Base-by-base conservation (phyloP, 2,888 invertebrate genomes). In the Epistrophella euchroma region DNA sequence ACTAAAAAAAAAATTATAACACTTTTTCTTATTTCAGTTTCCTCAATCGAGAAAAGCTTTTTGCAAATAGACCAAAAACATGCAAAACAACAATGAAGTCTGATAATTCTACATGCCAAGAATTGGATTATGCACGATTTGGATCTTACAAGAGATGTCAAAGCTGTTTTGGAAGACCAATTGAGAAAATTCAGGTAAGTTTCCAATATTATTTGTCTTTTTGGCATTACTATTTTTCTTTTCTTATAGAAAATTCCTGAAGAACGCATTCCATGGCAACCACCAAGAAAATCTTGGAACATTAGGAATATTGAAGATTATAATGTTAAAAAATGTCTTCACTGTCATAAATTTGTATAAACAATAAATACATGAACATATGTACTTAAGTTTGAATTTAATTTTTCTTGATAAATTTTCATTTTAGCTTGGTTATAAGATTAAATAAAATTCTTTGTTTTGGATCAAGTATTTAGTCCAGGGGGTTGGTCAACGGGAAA, bases 241-340 rank as follows among this genome's bases (percentile, higher is more conserved):
- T 9, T 17, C 4, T 47, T 9, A 19, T 19, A 91, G 91, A 86
- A 88, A 72, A 91, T 92, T 85, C 92, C 92, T 1, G 92, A 92
- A 71, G 90, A 90, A 66, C 91, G 92, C 10, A 89, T 91, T 66
- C 93, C 93, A 71, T 93, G 92, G 92, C 90, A 91, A 85, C 90
- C 91, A 13, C 85, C 89, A 40, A 89, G 89, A 15, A 91, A 90
- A 66, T 91, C 92, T 9, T 91, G 90, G 88, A 92, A 91, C 79
- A 88, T 89, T 15, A 90, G 89, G 56, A 79, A 81, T 9, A 84
- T 88, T 4, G 74, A 88, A 28, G 77, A 84, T 22, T 87, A 86
- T 58, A 25, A 56, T 25, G 40, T 11, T 7, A 75, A 80, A 15
- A 75, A 68, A 60, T 88, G 88, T 40, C 78, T 52, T 2, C 47